A percentile compares a stretch with the other conserved stretches of the same genome.
These are phyloP conservation scores for Sitodiplosis mosellana DNA, from an alignment of 1,140 invertebrate genomes.

Conservation along the genomic window DNA sequence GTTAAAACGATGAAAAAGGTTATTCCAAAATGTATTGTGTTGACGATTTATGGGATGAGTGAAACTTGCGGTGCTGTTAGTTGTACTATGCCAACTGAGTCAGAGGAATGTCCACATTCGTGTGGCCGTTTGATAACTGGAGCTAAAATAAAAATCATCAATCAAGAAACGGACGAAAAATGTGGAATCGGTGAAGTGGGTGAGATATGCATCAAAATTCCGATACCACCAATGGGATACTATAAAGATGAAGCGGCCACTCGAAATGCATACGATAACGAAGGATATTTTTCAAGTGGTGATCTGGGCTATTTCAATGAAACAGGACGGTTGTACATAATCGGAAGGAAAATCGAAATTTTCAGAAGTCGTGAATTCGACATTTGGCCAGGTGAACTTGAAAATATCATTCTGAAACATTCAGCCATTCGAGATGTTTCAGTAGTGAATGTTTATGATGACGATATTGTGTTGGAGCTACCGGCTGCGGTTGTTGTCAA, in stretches of 20 bases:
- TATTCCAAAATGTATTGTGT: neutral
- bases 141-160: neutral
- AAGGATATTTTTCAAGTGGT: conserved; percentile 43
- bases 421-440: conserved; percentile 40
- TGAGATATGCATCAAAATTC: neutral
- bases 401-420: conserved; percentile 34
- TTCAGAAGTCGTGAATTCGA: conserved; percentile 38
- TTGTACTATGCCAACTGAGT: neutral
- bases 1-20: neutral
- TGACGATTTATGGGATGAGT: conserved; percentile 9
- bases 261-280: conserved; percentile 22
- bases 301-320: conserved; percentile 44
- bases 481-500: conserved; percentile 18
- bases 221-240: neutral
- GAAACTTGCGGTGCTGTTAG: conserved; percentile 11
- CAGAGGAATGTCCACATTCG: neutral
- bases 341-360: conserved; percentile 47
- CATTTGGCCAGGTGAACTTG: conserved; percentile 9
- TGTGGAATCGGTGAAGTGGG: neutral
- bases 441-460: conserved; percentile 40
- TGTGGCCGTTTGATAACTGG: neutral
- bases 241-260: neutral
- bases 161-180: neutral
- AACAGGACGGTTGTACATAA: conserved; percentile 36
- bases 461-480: conserved; percentile 39